Conservation (phyloP, 2,888 invertebrate species). For the Microplitis manilae region DNA sequence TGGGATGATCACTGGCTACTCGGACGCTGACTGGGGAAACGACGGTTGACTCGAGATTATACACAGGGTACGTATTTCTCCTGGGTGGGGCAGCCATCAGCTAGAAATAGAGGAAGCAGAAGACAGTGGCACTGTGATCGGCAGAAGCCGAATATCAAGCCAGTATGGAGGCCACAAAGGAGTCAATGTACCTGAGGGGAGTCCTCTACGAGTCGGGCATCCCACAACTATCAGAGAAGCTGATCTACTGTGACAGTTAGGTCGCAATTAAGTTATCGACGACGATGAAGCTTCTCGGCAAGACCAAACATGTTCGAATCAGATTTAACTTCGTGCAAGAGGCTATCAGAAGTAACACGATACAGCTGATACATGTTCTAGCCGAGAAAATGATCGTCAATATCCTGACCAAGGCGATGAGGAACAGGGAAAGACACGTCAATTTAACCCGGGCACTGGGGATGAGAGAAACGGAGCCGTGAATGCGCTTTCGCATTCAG, state of each 20-base stretch:
- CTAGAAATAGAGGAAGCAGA: background rate
- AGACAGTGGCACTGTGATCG: conserved; percentile 28
- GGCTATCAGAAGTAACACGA: conserved; percentile 5
- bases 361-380: conserved; percentile 21
- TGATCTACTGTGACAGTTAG: conserved; percentile 32
- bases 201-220: conserved; percentile 22
- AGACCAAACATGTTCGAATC: conserved; percentile 37
- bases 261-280: conserved; percentile 32
- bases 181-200: conserved; percentile 26
- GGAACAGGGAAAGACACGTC: conserved; percentile 56
- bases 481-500: too few relatives aligned
- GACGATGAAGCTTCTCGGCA: conserved; percentile 36
- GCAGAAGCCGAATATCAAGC: conserved; percentile 35
- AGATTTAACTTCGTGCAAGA: conserved; percentile 30
- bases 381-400: conserved; percentile 31
- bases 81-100: too few relatives aligned
- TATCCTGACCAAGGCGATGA: conserved; percentile 63
- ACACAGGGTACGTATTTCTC: too few relatives aligned
- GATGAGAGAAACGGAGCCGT: background rate
- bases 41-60: too few relatives aligned
- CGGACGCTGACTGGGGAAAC: too few relatives aligned
- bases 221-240: background rate
- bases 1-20: too few relatives aligned
- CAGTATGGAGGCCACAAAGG: conserved; percentile 29
- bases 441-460: background rate